Percentiles rank a stretch among this genome's conserved stretches.
Evolutionary conservation across 2,113 vertebrate genomes (phyloP).

Genomic region (Aplodontia rufa): DNA sequence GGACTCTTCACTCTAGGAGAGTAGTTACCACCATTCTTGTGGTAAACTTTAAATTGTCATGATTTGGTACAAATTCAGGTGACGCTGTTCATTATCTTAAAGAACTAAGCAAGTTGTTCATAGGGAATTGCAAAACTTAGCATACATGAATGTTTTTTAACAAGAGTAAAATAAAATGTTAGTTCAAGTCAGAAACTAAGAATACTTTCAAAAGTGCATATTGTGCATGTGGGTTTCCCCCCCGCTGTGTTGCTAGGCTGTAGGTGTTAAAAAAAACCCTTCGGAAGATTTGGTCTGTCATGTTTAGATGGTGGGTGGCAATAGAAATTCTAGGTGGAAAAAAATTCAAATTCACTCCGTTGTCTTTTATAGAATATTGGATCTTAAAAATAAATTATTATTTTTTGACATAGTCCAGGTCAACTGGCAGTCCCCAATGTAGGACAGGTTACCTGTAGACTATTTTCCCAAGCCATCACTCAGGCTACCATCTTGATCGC

Average conservation of each 20-base stretch:
- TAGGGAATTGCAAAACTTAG: neutral
- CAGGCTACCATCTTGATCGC: neutral
- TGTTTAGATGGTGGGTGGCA: constrained; percentile 57
- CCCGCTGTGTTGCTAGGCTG: constrained; percentile 40
- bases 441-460: neutral
- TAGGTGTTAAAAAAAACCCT: constrained; percentile 58
- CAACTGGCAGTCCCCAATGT: neutral
- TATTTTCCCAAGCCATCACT: no score
- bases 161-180: constrained; percentile 60
- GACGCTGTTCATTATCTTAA: constrained; percentile 17
- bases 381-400: neutral
- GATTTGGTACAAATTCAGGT: neutral
- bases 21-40: neutral
- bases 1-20: neutral
- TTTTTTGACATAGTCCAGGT: neutral
- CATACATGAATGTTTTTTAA: constrained; percentile 44
- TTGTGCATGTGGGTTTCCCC: neutral
- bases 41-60: neutral
- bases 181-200: constrained; percentile 61
- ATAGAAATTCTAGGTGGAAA: neutral
- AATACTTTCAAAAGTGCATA: constrained; percentile 52
- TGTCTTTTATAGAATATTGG: neutral
- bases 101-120: neutral
- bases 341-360: constrained; percentile 48
- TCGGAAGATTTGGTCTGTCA: constrained; percentile 63